Evolutionary conservation across 1,140 invertebrate species (phyloP), one percentile per base, ranked within the genome.

Genomic region (Anthonomus grandis): DNA sequence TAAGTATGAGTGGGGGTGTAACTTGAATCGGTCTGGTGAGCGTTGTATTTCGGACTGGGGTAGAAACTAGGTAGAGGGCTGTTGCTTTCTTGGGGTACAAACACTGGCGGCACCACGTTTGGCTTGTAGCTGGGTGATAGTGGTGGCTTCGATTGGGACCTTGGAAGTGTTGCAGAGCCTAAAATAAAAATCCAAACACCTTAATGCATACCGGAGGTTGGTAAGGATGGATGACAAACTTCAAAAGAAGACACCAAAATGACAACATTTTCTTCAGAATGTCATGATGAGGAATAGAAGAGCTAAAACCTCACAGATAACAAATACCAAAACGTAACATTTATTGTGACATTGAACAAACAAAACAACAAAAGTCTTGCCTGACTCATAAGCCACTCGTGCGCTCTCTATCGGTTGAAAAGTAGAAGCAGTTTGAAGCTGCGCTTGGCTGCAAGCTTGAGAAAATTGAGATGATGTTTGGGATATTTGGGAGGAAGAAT

Each of bases 151-250:
- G 77, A 63, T 73, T 78, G 64, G 13, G 74, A 71, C 44, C 76
- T 77, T 23, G 79, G 79, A 13, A 77, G 77, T 44, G 76, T 80
- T 64, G 78, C 78, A 47, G 76, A 75, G 59, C 76, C 78, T 81
- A 72, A 37, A 74, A 42, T 44, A 24, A 50, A 10, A 34, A 17
- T 39, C n/a, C n/a, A n/a, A n/a, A n/a, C n/a, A n/a, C n/a, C n/a
- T n/a, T n/a, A n/a, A n/a, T n/a, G n/a, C n/a, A n/a, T n/a, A n/a
- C n/a, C n/a, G n/a, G n/a, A n/a, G n/a, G n/a, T n/a, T n/a, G n/a
- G n/a, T n/a, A n/a, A n/a, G n/a, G n/a, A n/a, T n/a, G n/a, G n/a
- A n/a, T n/a, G n/a, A n/a, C n/a, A n/a, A n/a, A n/a, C n/a, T n/a
- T n/a, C n/a, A n/a, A n/a, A n/a, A n/a, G n/a, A n/a, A n/a, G n/a